These are phyloP conservation scores for Phasia obesa DNA, from an alignment of 2,888 invertebrate genomes.

Conservation along the genomic window DNA sequence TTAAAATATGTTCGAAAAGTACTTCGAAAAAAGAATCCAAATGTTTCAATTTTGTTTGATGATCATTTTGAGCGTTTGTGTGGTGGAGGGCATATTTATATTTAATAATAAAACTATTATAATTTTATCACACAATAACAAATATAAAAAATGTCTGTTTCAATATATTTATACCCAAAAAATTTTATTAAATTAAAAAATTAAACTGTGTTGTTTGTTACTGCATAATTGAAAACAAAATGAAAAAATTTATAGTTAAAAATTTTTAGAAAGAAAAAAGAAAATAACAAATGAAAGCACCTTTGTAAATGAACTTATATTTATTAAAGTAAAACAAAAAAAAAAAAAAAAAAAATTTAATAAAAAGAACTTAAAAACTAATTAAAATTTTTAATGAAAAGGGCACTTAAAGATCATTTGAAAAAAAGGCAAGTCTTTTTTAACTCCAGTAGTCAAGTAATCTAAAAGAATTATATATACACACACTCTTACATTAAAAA, in stretches of 20 bases:
- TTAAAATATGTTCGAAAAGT: too few relatives aligned
- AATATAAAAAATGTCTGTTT: neutral
- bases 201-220: conserved; percentile 70
- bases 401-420: conserved; percentile 46
- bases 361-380: conserved; percentile 32
- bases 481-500: conserved; percentile 35
- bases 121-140: neutral
- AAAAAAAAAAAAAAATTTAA: conserved; percentile 39
- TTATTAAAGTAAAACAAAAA: conserved; percentile 39
- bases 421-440: conserved; percentile 43
- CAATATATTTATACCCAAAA: conserved; percentile 19
- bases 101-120: neutral
- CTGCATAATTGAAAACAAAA: conserved; percentile 48
- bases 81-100: neutral
- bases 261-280: conserved; percentile 66
- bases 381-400: conserved; percentile 31
- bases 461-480: conserved; percentile 53
- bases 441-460: conserved; percentile 56
- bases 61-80: neutral
- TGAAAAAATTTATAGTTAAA: conserved; percentile 60
- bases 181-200: conserved; percentile 26
- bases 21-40: too few relatives aligned
- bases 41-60: neutral
- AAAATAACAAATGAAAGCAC: conserved; percentile 57
- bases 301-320: conserved; percentile 64